These are phyloP conservation scores for Tryphoninae sp. DNA, from an alignment of 2,888 invertebrate species.

Conservation along the genomic window DNA sequence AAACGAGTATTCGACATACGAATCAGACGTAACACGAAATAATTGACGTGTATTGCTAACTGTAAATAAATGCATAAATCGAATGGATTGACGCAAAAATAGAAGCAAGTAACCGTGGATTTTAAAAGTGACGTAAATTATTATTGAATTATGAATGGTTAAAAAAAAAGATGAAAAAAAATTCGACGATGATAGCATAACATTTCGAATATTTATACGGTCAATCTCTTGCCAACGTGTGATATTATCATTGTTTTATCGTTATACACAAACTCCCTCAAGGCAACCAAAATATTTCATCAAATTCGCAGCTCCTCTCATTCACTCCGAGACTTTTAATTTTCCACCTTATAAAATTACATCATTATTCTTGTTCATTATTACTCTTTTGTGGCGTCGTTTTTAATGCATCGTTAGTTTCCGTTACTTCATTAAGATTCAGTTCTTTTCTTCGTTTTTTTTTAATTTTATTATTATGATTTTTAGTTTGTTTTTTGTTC, in stretches of 20 bases:
- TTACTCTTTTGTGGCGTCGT: not conserved
- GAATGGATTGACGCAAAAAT: too few relatives aligned
- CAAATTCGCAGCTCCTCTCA: constrained; percentile 1
- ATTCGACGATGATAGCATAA: not conserved
- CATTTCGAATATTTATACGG: constrained; percentile 22
- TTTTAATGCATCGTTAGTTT: not conserved
- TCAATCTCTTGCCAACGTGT: constrained; percentile 24
- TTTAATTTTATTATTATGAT: not conserved
- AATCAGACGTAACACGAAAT: too few relatives aligned
- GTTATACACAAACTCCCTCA: constrained; percentile 39
- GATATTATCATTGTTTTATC: constrained; percentile 37
- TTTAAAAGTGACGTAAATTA: not conserved
- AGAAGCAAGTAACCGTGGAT: not conserved
- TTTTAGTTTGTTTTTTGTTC: not conserved
- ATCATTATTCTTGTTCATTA: constrained; percentile 33
- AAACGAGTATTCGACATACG: too few relatives aligned
- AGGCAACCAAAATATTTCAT: constrained; percentile 17
- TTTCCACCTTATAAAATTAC: constrained; percentile 21
- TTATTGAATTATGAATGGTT: not conserved
- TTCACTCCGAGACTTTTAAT: constrained; percentile 35
- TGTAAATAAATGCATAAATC: too few relatives aligned
- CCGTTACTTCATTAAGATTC: not conserved
- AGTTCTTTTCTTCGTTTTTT: not conserved
- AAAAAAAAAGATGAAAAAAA: not conserved
- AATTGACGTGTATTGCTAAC: too few relatives aligned